Base-by-base conservation (phyloP, 2,888 invertebrate genomes). In the Acleris literana region DNA sequence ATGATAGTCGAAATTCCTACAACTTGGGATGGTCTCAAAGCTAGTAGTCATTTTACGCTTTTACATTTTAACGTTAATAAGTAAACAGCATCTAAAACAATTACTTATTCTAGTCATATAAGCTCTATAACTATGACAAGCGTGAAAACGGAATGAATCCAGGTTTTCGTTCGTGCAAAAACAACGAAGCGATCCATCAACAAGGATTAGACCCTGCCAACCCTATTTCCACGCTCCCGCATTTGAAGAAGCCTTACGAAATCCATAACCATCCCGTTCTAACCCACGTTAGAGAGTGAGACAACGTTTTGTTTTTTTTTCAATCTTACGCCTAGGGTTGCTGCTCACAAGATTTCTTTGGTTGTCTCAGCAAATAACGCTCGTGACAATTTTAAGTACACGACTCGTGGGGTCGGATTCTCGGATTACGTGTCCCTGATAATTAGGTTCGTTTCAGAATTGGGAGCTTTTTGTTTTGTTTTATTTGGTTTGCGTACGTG, bases 171-270 rank as follows among this genome's bases (percentile, higher is more conserved):
- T 84, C 82, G 78, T 71, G 76, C 80, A 84, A 84, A 82, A 84
- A 84, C 84, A 81, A 81, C 74, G 68, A 75, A 75, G 80, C 79
- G 76, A 87, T 86, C 86, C 82, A 86, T 87, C 86, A 86, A 73
- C 75, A 68, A 71, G 83, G 86, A 84, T 87, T 86, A 86, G 79
- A 71, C 72, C 51, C 53, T 53, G 57, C 58, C 63, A 59, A 57
- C 61, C 64, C 58, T 52, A 25, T 54, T 60, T 48, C 51, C 20
- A 29, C 29, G 20, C 56, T 39, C 58, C 68, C 69, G 61, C 52
- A 58, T 57, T 63, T 29, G 22, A 44, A 25, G 54, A 54, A 69
- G 71, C 70, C 68, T 56, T 57, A 58, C 17, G 25, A 60, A 60
- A 60, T 48, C 48, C 25, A 60, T 20, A 20, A 9, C 55, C 17